Conservation (phyloP, 2,888 invertebrate species). For the Vandiemenella viatica region DNA sequence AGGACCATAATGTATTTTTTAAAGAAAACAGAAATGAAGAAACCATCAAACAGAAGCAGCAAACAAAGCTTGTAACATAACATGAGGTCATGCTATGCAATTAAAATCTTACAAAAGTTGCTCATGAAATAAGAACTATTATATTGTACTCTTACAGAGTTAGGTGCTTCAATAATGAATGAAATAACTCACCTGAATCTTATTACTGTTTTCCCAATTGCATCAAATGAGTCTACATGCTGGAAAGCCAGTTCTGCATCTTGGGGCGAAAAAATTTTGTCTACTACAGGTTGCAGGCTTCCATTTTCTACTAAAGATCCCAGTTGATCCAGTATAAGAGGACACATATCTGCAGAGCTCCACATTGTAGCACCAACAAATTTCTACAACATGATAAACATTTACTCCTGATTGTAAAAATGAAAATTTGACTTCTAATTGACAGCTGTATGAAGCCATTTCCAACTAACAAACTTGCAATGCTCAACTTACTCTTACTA, state of each 20-base stretch:
- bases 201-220: slow-evolving; percentile 34
- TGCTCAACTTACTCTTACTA: slow-evolving; percentile 30
- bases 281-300: slow-evolving; percentile 40
- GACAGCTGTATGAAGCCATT: no score
- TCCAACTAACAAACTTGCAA: no score
- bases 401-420: not conserved
- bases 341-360: slow-evolving; percentile 14
- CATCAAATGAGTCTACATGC: slow-evolving; percentile 28
- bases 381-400: not conserved
- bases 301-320: slow-evolving; percentile 36
- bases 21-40: no score
- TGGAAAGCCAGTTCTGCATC: slow-evolving; percentile 32
- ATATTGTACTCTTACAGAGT: no score
- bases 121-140: no score
- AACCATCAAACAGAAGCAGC: no score
- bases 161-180: no score
- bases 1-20: no score
- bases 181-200: slow-evolving; percentile 28
- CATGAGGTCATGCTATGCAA: no score
- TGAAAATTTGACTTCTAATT: not conserved
- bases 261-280: slow-evolving; percentile 34
- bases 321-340: slow-evolving; percentile 25
- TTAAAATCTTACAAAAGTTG: no score
- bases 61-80: no score
- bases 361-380: slow-evolving; percentile 8